These are phyloP conservation scores for Diarsia rubi DNA, from an alignment of 2,888 invertebrate species.

Conservation along the genomic window DNA sequence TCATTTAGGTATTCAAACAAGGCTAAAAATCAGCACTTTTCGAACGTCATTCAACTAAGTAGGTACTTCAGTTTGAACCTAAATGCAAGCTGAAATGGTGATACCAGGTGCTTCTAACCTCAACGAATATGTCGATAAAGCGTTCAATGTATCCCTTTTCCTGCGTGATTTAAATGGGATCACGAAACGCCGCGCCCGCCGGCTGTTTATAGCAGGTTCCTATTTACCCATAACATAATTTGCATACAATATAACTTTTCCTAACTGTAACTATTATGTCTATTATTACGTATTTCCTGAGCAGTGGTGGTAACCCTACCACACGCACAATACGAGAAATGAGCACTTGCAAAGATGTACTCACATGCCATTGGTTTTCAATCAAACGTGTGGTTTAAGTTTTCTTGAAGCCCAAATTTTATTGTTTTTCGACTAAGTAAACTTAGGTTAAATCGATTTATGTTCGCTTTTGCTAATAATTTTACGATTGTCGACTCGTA, in stretches of 20 bases:
- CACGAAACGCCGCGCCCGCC: background rate
- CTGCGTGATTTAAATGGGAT: background rate
- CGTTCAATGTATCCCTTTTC: background rate
- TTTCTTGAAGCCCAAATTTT: slow-evolving; percentile 12
- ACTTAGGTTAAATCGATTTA: slow-evolving; percentile 20
- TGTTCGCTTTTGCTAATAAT: slow-evolving; percentile 28
- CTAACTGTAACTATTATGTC: slow-evolving; percentile 42
- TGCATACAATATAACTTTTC: slow-evolving; percentile 51
- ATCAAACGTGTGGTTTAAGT: slow-evolving; percentile 20
- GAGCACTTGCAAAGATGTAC: slow-evolving; percentile 26
- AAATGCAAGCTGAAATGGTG: background rate
- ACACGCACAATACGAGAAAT: slow-evolving; percentile 22
- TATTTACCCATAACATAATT: slow-evolving; percentile 37
- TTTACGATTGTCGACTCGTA: slow-evolving; percentile 14
- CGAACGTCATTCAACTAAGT: too few relatives aligned
- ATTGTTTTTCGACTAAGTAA: slow-evolving; percentile 13
- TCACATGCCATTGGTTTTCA: slow-evolving; percentile 20
- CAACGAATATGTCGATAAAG: background rate
- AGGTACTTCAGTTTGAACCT: background rate
- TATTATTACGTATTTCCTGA: slow-evolving; percentile 33
- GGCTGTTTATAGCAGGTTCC: background rate
- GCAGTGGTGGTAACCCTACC: slow-evolving; percentile 43
- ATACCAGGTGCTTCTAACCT: background rate
- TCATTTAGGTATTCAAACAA: too few relatives aligned
- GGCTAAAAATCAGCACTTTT: too few relatives aligned